Percentiles rank a stretch among this genome's conserved stretches.
Conservation (phyloP, 2,113 vertebrate genomes). For the Dendropsophus ebraccatus region DNA sequence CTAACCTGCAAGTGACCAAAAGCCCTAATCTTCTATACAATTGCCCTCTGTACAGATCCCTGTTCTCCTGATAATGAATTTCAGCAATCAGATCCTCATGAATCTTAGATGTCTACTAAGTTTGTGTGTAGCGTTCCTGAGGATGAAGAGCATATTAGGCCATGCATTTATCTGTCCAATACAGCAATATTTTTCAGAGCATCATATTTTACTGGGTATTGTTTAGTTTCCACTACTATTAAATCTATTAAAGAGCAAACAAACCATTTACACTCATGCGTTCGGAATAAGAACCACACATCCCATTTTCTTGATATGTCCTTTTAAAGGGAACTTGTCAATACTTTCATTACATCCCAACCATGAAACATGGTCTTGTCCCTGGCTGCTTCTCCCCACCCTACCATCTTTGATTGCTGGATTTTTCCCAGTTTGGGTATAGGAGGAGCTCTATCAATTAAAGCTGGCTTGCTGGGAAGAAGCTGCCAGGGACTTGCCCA, state of each 20-base stretch:
- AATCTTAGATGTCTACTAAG: constrained; percentile 4
- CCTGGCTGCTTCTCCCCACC: no score
- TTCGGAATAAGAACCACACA: no score
- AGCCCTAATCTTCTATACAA: constrained; percentile 52
- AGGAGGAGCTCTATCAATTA: no score
- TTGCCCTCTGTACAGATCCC: constrained; percentile 59
- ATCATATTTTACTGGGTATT: neutral
- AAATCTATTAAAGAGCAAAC: neutral
- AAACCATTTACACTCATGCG: neutral
- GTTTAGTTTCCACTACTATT: neutral
- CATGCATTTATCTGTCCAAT: neutral
- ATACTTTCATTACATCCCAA: no score
- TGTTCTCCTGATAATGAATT: constrained; percentile 2
- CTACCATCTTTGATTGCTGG: no score
- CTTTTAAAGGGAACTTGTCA: no score
- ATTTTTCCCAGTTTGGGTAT: no score
- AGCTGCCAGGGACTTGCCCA: no score
- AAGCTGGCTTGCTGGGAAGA: no score
- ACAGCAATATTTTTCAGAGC: neutral
- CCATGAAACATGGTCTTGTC: no score
- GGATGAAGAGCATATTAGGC: neutral
- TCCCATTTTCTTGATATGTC: no score
- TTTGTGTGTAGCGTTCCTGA: neutral
- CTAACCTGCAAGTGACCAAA: constrained; percentile 62
- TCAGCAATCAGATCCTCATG: constrained; percentile 11